A percentile compares a stretch with the other conserved stretches of the same genome.
phyloP scores from a whole-genome alignment of 2,113 vertebrate species.

The Octodon degus region DNA sequence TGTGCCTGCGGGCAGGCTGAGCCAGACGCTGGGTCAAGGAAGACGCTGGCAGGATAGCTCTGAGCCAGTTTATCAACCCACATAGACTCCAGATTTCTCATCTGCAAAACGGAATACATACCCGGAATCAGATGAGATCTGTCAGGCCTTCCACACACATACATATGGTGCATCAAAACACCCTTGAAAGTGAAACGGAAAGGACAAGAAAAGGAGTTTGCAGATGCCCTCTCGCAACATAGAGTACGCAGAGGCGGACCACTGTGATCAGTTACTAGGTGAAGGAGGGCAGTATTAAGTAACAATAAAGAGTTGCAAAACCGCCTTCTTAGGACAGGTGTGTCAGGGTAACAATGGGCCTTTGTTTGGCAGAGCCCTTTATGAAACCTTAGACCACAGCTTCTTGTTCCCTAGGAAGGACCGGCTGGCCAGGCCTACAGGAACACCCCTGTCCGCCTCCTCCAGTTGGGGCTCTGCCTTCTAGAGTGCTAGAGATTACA shows the following conservation, averaged over 20 bases:
- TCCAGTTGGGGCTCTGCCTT: not conserved
- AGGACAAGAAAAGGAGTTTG: not conserved
- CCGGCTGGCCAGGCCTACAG: not conserved
- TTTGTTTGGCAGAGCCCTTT: slow-evolving; percentile 23
- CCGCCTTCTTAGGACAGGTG: slow-evolving; percentile 17
- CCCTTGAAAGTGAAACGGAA: not conserved
- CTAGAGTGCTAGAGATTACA: not conserved
- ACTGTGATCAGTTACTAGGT: slow-evolving; percentile 26
- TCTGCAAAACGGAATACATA: not conserved
- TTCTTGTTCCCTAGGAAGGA: not conserved
- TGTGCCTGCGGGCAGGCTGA: not conserved
- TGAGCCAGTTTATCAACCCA: not conserved
- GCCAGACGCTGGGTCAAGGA: not conserved
- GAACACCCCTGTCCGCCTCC: not conserved
- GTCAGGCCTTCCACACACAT: not conserved
- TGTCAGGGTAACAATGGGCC: slow-evolving; percentile 54
- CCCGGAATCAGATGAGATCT: not conserved
- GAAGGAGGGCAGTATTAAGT: not conserved
- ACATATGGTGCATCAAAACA: not conserved
- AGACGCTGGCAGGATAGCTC: not conserved
- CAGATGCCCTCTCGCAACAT: not conserved
- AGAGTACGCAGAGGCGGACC: not conserved
- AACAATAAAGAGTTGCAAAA: slow-evolving; percentile 35
- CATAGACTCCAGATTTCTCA: not conserved
- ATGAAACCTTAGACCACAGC: slow-evolving; percentile 59